Evolutionary conservation across 2,113 vertebrate genomes (phyloP).

Genomic region (Ploceus nigricollis): DNA sequence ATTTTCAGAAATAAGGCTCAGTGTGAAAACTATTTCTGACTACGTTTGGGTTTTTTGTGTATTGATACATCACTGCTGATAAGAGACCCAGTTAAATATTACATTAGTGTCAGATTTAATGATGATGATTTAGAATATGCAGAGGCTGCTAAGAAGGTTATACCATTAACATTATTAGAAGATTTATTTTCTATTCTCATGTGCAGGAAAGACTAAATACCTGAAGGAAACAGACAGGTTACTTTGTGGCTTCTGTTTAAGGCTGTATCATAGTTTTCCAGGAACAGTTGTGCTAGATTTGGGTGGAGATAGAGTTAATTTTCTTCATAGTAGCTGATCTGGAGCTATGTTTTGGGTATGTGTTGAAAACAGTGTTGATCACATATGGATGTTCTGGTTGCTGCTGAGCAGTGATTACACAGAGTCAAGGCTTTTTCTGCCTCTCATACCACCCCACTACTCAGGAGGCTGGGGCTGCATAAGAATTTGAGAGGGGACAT

Average conservation of each 20-base stretch:
- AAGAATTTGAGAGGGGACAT: not conserved
- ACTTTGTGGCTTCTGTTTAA: not conserved
- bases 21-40: not conserved
- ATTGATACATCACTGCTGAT: not conserved
- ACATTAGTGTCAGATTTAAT: not conserved
- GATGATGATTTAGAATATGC: not conserved
- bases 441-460: not conserved
- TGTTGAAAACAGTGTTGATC: not conserved
- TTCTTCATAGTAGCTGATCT: not conserved
- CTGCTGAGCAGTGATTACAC: not conserved
- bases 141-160: not conserved
- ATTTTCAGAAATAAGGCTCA: not conserved
- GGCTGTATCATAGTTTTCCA: not conserved
- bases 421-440: not conserved
- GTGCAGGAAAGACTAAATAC: not conserved
- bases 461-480: not conserved
- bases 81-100: not conserved
- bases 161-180: not conserved
- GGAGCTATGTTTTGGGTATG: not conserved
- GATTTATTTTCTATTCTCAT: not conserved
- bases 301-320: not conserved
- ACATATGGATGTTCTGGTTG: not conserved
- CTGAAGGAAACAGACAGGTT: not conserved
- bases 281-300: not conserved
- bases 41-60: fast-evolving